Evolutionary conservation across 2,797 vertebrate species (phyloP).

Genomic region (Geotrypetes seraphini): DNA sequence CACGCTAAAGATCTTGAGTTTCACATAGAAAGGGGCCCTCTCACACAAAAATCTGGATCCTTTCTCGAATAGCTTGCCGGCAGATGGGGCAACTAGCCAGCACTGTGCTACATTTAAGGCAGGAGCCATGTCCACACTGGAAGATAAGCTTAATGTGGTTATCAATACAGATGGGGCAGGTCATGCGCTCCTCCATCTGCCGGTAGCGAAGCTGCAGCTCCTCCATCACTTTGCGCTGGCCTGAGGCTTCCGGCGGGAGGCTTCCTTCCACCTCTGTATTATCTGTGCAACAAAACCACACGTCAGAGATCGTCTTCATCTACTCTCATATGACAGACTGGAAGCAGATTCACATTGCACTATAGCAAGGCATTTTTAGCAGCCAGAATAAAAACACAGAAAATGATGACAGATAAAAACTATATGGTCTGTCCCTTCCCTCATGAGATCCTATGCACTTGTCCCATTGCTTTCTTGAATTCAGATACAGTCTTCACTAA

Average conservation of each 20-base stretch:
- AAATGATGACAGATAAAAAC: no score
- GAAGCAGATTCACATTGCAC: no score
- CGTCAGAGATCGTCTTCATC: neutral
- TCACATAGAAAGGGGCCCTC: no score
- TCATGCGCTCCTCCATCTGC: constrained; percentile 98
- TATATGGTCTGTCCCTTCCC: no score
- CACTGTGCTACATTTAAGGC: constrained; percentile 81
- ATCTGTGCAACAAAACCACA: constrained; percentile 55
- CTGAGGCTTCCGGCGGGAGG: constrained; percentile 61
- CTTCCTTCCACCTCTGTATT: constrained; percentile 84
- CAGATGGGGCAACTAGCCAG: constrained; percentile 92
- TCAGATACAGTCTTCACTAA: no score
- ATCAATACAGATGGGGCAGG: constrained; percentile 96
- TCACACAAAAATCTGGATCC: constrained; percentile 89
- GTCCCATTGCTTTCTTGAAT: no score
- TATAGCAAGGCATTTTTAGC: no score
- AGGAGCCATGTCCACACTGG: constrained; percentile 95
- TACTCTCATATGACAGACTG: no score
- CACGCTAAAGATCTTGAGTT: no score
- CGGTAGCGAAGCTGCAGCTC: constrained; percentile 92
- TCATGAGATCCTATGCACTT: no score
- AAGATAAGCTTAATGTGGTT: constrained; percentile 96
- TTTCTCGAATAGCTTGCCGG: constrained; percentile 87
- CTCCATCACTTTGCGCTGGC: constrained; percentile 90
- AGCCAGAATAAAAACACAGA: no score